Evolutionary conservation across 2,888 invertebrate species (phyloP).

Genomic region (Eledona agricola): DNA sequence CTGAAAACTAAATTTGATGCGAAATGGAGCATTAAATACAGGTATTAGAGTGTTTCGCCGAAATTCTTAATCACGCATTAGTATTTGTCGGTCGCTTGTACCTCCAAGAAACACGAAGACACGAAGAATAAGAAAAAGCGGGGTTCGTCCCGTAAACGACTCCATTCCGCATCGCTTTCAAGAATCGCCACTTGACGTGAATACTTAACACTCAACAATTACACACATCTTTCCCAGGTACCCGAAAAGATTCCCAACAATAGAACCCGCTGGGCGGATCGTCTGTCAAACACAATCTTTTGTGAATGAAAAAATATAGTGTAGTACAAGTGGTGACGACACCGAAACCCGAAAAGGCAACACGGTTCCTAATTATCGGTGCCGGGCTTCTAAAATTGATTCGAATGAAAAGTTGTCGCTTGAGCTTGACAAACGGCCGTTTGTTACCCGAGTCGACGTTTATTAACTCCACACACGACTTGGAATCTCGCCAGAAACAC

Average conservation of each 20-base stretch:
- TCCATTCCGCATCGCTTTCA: constrained; percentile 23
- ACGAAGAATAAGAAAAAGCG: constrained; percentile 1
- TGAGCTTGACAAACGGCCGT: constrained; percentile 36
- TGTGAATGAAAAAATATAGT: constrained; percentile 21
- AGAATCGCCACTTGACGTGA: constrained; percentile 21
- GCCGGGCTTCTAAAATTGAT: constrained; percentile 28
- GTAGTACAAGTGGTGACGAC: constrained; percentile 5
- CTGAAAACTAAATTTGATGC: no score
- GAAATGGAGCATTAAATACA: no score
- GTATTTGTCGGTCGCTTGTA: no score
- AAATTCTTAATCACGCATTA: no score
- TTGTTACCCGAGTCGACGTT: constrained; percentile 31
- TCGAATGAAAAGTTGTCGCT: constrained; percentile 21
- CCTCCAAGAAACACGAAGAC: not conserved
- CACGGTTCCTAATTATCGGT: constrained; percentile 7
- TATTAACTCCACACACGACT: constrained; percentile 15
- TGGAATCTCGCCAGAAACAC: no score
- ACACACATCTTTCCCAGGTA: constrained; percentile 28
- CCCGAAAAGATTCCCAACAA: constrained; percentile 25
- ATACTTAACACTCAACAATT: constrained; percentile 33
- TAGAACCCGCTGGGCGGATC: constrained; percentile 31
- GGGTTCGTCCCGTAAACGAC: constrained; percentile 28
- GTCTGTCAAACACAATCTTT: constrained; percentile 21
- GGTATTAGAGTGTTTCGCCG: no score
- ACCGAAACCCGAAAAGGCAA: constrained; percentile 1